These are phyloP conservation scores for Gasteruption jaculator DNA, from an alignment of 2,888 invertebrate genomes.

Conservation along the genomic window DNA sequence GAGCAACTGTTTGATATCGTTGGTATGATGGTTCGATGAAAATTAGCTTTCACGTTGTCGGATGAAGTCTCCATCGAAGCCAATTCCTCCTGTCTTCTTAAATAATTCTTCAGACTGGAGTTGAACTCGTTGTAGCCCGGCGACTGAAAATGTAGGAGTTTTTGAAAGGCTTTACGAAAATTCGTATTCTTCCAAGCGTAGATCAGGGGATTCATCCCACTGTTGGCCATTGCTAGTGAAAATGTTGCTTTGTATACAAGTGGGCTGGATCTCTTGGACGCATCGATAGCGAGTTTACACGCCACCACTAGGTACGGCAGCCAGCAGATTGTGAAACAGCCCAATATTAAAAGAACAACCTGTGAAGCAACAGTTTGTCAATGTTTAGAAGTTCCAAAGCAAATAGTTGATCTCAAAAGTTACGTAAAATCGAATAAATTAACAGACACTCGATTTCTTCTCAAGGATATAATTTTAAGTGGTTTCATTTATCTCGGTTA, in stretches of 20 bases:
- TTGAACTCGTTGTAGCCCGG: slow-evolving; percentile 59
- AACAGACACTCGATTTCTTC: too few species aligned
- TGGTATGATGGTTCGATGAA: not conserved
- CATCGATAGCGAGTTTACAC: slow-evolving; percentile 60
- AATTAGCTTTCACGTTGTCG: slow-evolving; percentile 7
- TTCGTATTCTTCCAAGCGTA: slow-evolving; percentile 83
- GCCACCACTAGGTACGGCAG: slow-evolving; percentile 72
- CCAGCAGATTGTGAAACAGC: slow-evolving; percentile 79
- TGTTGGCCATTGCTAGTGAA: slow-evolving; percentile 73
- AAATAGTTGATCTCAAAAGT: too few species aligned
- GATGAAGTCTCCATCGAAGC: slow-evolving; percentile 16
- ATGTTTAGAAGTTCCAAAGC: too few species aligned
- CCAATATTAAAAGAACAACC: slow-evolving; percentile 74
- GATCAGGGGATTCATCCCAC: slow-evolving; percentile 76
- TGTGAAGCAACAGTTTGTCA: slow-evolving; percentile 47
- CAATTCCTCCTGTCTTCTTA: slow-evolving; percentile 27
- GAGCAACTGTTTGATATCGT: slow-evolving; percentile 14
- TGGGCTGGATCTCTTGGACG: slow-evolving; percentile 50
- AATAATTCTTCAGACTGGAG: slow-evolving; percentile 37
- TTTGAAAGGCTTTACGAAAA: slow-evolving; percentile 69
- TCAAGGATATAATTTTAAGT: too few species aligned
- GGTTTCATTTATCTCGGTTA: too few species aligned
- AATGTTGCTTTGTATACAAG: slow-evolving; percentile 63
- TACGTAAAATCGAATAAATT: too few species aligned
- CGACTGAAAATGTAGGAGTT: slow-evolving; percentile 63